Evolutionary conservation across 2,113 vertebrate species (phyloP).

Genomic region (Microtus richardsoni): DNA sequence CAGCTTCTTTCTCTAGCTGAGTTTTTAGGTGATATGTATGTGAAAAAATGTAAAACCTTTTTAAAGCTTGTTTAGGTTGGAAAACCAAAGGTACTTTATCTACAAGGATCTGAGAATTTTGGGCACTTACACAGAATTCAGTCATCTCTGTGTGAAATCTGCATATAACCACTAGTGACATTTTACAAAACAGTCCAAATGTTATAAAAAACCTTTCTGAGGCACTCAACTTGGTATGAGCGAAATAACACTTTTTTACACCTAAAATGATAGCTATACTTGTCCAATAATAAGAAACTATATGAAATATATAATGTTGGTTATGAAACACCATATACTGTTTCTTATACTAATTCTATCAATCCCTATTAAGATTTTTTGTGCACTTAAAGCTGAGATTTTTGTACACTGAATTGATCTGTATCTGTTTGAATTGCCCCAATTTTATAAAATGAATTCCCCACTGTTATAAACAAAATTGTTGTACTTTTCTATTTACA

Average conservation of each 20-base stretch:
- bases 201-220: conserved; percentile 74
- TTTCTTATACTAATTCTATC: conserved; percentile 18
- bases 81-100: conserved; percentile 58
- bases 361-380: not conserved
- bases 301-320: conserved; percentile 42
- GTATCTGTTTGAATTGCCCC: not conserved
- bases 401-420: not conserved
- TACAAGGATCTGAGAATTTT: conserved; percentile 50
- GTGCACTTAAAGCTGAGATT: not conserved
- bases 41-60: conserved; percentile 34
- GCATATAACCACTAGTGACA: conserved; percentile 68
- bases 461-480: not conserved
- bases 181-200: conserved; percentile 76
- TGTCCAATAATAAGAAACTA: conserved; percentile 39
- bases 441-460: conserved; percentile 43
- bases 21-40: not conserved
- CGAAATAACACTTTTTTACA: conserved; percentile 62
- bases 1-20: not conserved
- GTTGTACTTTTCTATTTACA: conserved; percentile 19
- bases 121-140: conserved; percentile 54
- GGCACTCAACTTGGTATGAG: conserved; percentile 61
- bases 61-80: not conserved
- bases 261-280: conserved; percentile 50
- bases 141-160: conserved; percentile 55
- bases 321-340: not conserved